Evolutionary conservation across 1,140 invertebrate genomes (phyloP).

Genomic region (Leptonema lineaticorne): DNA sequence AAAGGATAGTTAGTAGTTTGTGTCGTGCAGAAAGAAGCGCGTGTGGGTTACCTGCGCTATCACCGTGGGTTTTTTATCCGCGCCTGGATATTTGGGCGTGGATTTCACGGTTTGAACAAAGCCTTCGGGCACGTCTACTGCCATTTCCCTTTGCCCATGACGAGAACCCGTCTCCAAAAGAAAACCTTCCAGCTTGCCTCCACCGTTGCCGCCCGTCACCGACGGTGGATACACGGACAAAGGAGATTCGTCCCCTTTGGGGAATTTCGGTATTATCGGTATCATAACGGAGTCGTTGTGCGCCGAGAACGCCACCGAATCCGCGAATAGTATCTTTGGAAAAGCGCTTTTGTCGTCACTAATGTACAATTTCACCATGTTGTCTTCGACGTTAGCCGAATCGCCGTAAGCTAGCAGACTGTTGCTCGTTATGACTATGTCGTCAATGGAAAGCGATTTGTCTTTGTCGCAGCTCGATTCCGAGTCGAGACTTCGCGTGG

Average conservation of each 20-base stretch:
- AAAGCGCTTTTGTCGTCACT: constrained; percentile 54
- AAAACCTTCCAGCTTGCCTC: constrained; percentile 50
- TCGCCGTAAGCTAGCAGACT: constrained; percentile 44
- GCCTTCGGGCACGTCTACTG: constrained; percentile 74
- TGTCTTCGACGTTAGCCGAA: constrained; percentile 48
- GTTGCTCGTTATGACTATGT: constrained; percentile 47
- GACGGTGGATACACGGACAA: constrained; percentile 50
- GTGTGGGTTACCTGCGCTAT: constrained; percentile 51
- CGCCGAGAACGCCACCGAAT: constrained; percentile 52
- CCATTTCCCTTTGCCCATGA: constrained; percentile 64
- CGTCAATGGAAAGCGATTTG: constrained; percentile 56
- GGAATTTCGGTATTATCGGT: constrained; percentile 45
- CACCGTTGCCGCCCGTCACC: constrained; percentile 50
- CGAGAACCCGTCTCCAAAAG: constrained; percentile 44
- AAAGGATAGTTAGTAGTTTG: too few species aligned
- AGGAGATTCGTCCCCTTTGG: constrained; percentile 40
- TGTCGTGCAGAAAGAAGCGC: constrained; percentile 30
- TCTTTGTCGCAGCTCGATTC: constrained; percentile 56
- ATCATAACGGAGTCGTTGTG: constrained; percentile 54
- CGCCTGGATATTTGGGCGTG: constrained; percentile 73
- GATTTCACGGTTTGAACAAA: constrained; percentile 73
- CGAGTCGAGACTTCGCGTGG: constrained; percentile 55
- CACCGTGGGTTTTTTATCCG: constrained; percentile 48
- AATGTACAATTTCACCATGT: constrained; percentile 54
- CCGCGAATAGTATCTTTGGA: constrained; percentile 49